A percentile compares a stretch with the other conserved stretches of the same genome.
Evolutionary conservation across 2,797 vertebrate species (phyloP).

Genomic region (Sebastes taczanowskii): DNA sequence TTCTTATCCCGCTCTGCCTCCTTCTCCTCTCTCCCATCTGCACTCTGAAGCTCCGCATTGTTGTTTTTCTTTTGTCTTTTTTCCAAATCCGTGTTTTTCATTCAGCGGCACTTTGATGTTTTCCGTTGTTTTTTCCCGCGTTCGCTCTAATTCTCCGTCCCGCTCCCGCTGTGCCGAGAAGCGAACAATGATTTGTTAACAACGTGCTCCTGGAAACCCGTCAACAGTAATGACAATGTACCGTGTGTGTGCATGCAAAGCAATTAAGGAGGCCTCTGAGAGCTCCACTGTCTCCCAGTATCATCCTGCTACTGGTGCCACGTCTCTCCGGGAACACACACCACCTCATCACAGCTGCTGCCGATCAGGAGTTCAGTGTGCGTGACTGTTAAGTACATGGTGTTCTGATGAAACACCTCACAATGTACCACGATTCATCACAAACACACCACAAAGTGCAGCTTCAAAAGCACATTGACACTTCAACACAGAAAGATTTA

Average conservation of each 20-base stretch:
- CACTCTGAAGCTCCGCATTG: conserved; percentile 7
- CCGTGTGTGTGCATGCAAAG: conserved; percentile 29
- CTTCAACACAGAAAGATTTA: not conserved
- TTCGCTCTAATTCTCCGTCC: conserved; percentile 17
- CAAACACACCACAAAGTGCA: not conserved
- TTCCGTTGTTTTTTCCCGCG: not conserved
- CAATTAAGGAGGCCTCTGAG: conserved; percentile 61
- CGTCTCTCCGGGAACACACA: conserved; percentile 61
- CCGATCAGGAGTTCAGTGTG: conserved; percentile 36
- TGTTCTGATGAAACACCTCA: not conserved
- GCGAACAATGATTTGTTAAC: conserved; percentile 72
- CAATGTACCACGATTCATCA: not conserved
- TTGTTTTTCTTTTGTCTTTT: not conserved
- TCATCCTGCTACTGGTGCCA: conserved; percentile 79
- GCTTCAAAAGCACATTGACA: not conserved
- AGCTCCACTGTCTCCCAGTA: conserved; percentile 74
- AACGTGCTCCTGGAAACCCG: conserved; percentile 52
- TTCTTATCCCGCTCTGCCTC: conserved; percentile 26
- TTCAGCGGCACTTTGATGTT: conserved; percentile 7
- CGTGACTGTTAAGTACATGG: conserved; percentile 10
- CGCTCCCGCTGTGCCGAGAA: conserved; percentile 17
- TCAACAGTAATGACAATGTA: conserved; percentile 68
- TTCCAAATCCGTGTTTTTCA: not conserved
- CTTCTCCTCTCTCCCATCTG: conserved; percentile 27
- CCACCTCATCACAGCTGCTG: conserved; percentile 63